A percentile compares a stretch with the other conserved stretches of the same genome.
Evolutionary conservation across 2,797 vertebrate species (phyloP).

Genomic region (Alauda arvensis): DNA sequence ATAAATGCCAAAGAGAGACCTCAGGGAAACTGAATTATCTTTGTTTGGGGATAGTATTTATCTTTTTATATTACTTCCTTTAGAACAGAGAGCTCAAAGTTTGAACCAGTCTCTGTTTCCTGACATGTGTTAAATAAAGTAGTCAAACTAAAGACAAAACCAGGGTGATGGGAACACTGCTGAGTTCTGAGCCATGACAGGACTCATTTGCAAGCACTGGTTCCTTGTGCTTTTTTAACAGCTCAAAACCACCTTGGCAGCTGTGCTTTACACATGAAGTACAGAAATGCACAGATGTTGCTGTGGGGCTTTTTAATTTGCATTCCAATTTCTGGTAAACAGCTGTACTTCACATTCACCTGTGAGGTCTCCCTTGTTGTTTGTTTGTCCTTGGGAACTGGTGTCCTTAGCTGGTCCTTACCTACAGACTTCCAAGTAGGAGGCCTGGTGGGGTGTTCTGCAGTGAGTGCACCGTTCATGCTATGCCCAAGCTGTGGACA

Average conservation of each 20-base stretch:
- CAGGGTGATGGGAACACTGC: not conserved
- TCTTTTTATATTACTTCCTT: not conserved
- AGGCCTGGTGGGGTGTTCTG: not conserved
- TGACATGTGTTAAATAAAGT: not conserved
- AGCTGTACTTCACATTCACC: not conserved
- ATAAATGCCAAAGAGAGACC: not conserved
- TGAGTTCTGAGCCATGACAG: not conserved
- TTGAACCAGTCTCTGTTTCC: not conserved
- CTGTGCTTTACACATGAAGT: not conserved
- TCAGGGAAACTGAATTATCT: not conserved
- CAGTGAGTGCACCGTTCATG: fast-evolving
- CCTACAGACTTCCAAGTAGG: not conserved
- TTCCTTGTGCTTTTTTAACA: not conserved
- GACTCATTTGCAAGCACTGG: not conserved
- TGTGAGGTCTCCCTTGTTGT: not conserved
- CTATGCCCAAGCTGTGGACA: not conserved
- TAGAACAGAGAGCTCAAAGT: not conserved
- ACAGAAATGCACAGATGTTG: not conserved
- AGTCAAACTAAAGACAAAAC: not conserved
- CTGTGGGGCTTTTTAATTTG: not conserved
- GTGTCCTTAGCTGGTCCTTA: not conserved
- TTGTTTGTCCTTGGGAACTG: not conserved
- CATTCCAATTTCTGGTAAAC: not conserved
- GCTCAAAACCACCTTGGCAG: not conserved
- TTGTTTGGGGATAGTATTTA: not conserved